Percentiles rank a stretch among this genome's conserved stretches.
phyloP scores from a whole-genome alignment of 2,113 vertebrate species.

The Anseranas semipalmata region DNA sequence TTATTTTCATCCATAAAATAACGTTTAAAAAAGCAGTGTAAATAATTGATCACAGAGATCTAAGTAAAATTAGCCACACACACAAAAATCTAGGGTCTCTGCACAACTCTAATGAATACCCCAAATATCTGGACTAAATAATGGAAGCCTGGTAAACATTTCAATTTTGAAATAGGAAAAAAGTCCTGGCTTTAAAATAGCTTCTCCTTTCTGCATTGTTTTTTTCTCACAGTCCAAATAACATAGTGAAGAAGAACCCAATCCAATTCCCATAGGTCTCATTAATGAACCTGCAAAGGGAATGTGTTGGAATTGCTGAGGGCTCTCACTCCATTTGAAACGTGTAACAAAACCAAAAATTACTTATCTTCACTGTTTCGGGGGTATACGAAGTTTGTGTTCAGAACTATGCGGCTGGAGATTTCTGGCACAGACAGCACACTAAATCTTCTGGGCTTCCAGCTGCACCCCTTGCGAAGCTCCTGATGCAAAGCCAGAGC shows the following conservation, averaged over 20 bases:
- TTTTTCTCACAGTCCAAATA: slow-evolving; percentile 53
- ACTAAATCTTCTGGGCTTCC: neutral
- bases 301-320: slow-evolving; percentile 69
- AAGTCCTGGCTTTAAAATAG: slow-evolving; percentile 1
- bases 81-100: neutral
- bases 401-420: neutral
- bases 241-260: slow-evolving; percentile 61
- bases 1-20: slow-evolving; percentile 9
- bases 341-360: slow-evolving; percentile 34
- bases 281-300: slow-evolving; percentile 73
- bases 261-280: slow-evolving; percentile 69
- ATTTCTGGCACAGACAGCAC: neutral
- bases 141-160: slow-evolving; percentile 16
- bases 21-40: neutral
- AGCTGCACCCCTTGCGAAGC: neutral
- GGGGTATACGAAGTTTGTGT: neutral
- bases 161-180: neutral
- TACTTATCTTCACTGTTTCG: neutral
- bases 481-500: neutral
- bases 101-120: neutral
- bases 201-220: slow-evolving; percentile 32
- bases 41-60: neutral
- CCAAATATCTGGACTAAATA: slow-evolving; percentile 3
- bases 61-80: neutral
- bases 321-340: slow-evolving; percentile 59